These are phyloP conservation scores for Odontesthes bonariensis DNA, from an alignment of 2,113 vertebrate genomes.

Conservation along the genomic window DNA sequence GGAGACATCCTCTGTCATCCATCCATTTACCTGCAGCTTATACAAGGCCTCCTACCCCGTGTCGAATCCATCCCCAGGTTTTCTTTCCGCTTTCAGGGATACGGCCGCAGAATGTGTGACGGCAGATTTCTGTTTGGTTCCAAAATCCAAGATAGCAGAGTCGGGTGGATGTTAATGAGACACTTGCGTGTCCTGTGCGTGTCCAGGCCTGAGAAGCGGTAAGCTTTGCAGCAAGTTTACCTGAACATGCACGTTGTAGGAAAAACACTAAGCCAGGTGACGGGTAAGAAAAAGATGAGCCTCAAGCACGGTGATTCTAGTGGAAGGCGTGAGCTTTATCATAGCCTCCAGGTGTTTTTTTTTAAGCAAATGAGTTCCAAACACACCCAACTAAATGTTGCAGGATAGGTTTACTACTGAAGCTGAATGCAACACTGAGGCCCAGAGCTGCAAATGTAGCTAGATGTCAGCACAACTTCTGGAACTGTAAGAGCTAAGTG, in stretches of 20 bases:
- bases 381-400: too few relatives aligned
- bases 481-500: neutral
- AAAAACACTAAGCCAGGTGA: neutral
- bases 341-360: slow-evolving; percentile 24
- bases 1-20: fast-evolving
- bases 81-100: neutral
- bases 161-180: neutral
- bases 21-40: neutral
- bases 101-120: neutral
- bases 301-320: neutral
- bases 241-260: neutral
- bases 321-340: neutral
- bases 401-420: too few relatives aligned
- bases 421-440: neutral
- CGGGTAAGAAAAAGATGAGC: slow-evolving; percentile 20
- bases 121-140: neutral
- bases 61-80: neutral
- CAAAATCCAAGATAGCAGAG: neutral
- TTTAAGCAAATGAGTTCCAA: neutral
- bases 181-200: neutral
- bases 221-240: slow-evolving; percentile 9
- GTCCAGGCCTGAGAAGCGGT: slow-evolving; percentile 9
- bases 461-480: neutral
- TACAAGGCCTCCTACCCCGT: neutral
- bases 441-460: neutral